Percentiles rank a stretch among this genome's conserved stretches.
Evolutionary conservation across 2,113 vertebrate species (phyloP).

Genomic region (Astur gentilis): DNA sequence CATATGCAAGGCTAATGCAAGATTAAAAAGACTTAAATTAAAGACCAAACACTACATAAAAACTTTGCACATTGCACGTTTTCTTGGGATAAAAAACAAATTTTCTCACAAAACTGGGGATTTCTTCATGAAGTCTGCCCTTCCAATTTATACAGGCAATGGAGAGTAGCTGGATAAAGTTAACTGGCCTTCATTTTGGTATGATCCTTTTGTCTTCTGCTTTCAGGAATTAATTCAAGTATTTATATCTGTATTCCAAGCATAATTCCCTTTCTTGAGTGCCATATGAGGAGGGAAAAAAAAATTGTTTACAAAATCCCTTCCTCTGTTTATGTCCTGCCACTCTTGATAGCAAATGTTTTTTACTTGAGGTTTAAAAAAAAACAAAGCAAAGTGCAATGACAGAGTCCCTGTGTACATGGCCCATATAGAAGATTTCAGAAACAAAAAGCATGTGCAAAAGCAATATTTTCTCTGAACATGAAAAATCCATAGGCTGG

Average conservation of each 20-base stretch:
- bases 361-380: background rate
- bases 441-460: background rate
- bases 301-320: background rate
- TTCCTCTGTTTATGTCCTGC: background rate
- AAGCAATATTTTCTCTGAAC: background rate
- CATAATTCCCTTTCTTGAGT: background rate
- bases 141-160: background rate
- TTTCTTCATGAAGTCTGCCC: background rate
- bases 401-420: background rate
- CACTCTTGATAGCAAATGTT: background rate
- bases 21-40: background rate
- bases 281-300: background rate
- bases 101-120: background rate
- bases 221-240: background rate
- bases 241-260: background rate
- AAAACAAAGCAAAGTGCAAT: background rate
- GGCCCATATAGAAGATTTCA: background rate
- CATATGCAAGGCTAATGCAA: background rate
- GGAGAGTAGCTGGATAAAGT: background rate
- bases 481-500: background rate
- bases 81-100: background rate
- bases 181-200: background rate
- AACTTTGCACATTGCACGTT: background rate
- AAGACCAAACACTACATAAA: background rate
- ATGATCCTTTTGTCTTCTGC: background rate